Conservation (phyloP, 2,888 invertebrate species). For the Rhyacophila evoluta region DNA sequence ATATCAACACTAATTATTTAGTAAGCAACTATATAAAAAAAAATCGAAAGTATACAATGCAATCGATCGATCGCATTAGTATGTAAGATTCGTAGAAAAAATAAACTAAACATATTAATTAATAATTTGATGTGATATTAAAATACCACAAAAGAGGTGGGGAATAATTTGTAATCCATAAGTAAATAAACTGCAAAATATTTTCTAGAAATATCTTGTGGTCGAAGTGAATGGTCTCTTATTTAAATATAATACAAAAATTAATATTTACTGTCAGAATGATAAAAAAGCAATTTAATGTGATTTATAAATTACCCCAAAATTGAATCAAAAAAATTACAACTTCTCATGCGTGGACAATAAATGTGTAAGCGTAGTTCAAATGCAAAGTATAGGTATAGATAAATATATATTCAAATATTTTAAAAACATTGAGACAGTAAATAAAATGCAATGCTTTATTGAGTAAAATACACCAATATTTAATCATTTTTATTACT, state of each 20-base stretch:
- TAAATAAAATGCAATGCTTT: not conserved
- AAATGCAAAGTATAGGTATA: no score
- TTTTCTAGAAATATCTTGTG: slow-evolving; percentile 7
- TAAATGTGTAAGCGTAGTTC: no score
- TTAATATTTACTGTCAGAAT: not conserved
- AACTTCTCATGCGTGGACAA: not conserved
- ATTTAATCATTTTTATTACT: not conserved
- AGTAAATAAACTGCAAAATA: slow-evolving; percentile 16
- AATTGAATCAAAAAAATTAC: not conserved
- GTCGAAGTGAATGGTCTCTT: no score
- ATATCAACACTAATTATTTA: slow-evolving; percentile 26
- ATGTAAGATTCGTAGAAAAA: slow-evolving; percentile 26
- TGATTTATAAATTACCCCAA: not conserved
- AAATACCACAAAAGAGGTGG: slow-evolving; percentile 26
- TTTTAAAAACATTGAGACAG: not conserved
- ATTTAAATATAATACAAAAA: no score
- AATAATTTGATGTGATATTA: not conserved
- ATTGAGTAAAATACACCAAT: not conserved
- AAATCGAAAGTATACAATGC: not conserved
- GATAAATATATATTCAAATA: no score
- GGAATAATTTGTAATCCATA: slow-evolving; percentile 28
- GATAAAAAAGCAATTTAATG: not conserved
- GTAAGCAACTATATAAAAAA: slow-evolving; percentile 28
- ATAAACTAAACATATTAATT: slow-evolving; percentile 15
- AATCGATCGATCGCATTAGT: not conserved